phyloP scores from a whole-genome alignment of 1,140 invertebrate genomes.

The Drosophila bipectinata region DNA sequence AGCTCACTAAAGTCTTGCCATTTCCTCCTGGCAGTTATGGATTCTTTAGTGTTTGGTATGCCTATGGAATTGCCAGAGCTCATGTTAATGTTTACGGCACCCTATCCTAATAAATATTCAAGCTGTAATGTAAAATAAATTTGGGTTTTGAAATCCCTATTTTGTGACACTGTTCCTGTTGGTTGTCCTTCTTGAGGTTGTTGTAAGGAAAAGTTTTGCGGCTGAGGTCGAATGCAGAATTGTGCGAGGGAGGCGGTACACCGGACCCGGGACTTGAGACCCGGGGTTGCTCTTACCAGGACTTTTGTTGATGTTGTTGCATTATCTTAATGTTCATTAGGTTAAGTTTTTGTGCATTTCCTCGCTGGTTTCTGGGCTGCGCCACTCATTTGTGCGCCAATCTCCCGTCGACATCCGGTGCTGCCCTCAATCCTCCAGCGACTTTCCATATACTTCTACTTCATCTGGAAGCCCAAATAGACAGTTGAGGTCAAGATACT shows the following conservation, averaged over 20 bases:
- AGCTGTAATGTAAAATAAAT: too few species aligned
- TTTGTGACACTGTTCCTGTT: constrained; percentile 16
- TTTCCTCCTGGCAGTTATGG: constrained; percentile 6
- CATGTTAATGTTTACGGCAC: neutral
- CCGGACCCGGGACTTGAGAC: constrained; percentile 17
- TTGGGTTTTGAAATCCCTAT: neutral
- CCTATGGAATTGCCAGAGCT: neutral
- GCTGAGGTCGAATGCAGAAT: constrained; percentile 71
- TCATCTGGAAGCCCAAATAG: constrained; percentile 42
- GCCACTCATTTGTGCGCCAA: constrained; percentile 72
- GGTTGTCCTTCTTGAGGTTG: constrained; percentile 33
- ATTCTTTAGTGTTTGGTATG: constrained; percentile 8
- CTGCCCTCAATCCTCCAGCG: constrained; percentile 26
- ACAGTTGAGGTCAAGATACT: constrained; percentile 1
- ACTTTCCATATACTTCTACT: constrained; percentile 42
- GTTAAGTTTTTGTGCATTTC: constrained; percentile 80
- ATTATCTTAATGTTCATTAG: constrained; percentile 82
- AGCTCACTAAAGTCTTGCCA: neutral
- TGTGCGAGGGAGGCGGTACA: constrained; percentile 21
- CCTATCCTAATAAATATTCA: neutral
- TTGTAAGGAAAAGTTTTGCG: constrained; percentile 71
- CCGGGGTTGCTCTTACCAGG: constrained; percentile 4
- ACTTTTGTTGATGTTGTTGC: constrained; percentile 61
- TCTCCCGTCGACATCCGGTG: constrained; percentile 71
- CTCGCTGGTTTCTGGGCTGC: constrained; percentile 37